phyloP scores from a whole-genome alignment of 2,888 invertebrate species.

The Eupithecia insigniata region DNA sequence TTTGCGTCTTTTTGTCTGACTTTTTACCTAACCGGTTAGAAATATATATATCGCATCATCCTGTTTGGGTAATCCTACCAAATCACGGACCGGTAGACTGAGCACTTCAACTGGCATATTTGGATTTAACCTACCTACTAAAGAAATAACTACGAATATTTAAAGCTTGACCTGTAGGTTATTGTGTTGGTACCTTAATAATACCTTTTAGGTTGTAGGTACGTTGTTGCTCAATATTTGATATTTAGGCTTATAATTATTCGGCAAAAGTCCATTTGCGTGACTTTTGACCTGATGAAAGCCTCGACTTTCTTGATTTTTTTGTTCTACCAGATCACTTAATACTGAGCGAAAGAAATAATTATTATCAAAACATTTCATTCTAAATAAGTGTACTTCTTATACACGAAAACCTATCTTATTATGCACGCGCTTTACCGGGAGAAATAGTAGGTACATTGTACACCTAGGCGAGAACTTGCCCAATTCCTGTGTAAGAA shows the following conservation, averaged over 20 bases:
- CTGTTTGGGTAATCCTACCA: background rate
- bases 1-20: background rate
- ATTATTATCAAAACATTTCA: conserved; percentile 1
- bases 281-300: conserved; percentile 5
- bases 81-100: background rate
- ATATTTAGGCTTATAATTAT: background rate
- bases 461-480: too few species aligned
- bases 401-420: background rate
- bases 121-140: background rate
- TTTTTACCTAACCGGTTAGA: background rate
- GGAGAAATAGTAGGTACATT: too few species aligned
- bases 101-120: background rate
- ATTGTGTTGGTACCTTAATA: background rate
- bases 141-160: background rate
- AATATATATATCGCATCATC: background rate
- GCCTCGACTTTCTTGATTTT: background rate
- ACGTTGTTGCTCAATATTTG: background rate
- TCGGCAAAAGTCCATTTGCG: background rate
- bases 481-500: too few species aligned
- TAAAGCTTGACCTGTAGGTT: background rate
- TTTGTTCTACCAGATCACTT: background rate
- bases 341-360: background rate
- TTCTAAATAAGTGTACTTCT: background rate
- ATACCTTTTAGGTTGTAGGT: background rate
- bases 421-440: too few species aligned